Evolutionary conservation across 1,140 invertebrate species (phyloP), one percentile per base, ranked within the genome.

Genomic region (Zelostemma sp.): DNA sequence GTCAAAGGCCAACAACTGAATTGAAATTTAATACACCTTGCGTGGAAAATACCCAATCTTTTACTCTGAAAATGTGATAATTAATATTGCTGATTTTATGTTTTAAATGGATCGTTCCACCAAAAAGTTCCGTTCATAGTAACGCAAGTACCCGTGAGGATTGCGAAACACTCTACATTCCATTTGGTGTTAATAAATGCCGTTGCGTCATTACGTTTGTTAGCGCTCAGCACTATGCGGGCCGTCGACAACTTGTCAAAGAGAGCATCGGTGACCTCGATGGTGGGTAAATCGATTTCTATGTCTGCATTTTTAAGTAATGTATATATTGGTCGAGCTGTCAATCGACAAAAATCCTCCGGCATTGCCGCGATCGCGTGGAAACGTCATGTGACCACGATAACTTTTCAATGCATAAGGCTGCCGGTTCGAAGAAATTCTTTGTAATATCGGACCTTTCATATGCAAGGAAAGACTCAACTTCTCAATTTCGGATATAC

Each of bases 241-340:
- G 48, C 21, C 45, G 48, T 47, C 50, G 50, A 55, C 46, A 33
- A 48, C 35, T 51, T 51, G 47, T 45, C 53, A 57, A 59, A 54
- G 50, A 48, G 47, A 54, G 46, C 55, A 62, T 5, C 40, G 41
- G 49, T 50, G 53, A 63, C 63, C 65, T 59, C 66, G 57, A 58
- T 35, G 57, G 21, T 11, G 35, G 35, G 11, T 46, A 59, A 66
- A 74, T 75, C 62, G 70, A 75, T 75, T 72, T 50, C 40, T 58
- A 40, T 50, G 12, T 8, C 72, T 69, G 72, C 64, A 76, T 76
- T 72, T 72, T 72, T 68, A 76, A 72, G 72, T 72, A 74, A 76
- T 72, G 68, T 72, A 74, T 76, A 68, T 68, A 76, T 74, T 71
- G 74, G 54, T 49, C 40, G 62, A 59, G 31, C 56, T 54, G 45